phyloP scores from a whole-genome alignment of 2,113 vertebrate genomes.

The Myodes glareolus region DNA sequence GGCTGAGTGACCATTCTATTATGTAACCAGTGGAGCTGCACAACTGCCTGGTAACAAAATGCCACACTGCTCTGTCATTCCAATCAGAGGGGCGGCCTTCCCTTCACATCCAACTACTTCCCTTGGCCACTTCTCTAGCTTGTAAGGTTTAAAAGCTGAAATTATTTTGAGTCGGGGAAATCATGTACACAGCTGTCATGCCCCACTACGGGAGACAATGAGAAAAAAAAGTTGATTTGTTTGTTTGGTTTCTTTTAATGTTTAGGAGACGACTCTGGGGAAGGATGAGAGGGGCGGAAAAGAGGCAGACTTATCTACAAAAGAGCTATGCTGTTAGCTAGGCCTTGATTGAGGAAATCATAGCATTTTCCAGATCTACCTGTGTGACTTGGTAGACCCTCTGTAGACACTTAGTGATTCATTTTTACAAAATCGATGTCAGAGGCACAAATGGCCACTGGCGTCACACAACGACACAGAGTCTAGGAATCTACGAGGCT shows the following conservation, averaged over 20 bases:
- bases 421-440: neutral
- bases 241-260: neutral
- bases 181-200: conserved; percentile 19
- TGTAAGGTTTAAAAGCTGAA: conserved; percentile 54
- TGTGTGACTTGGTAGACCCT: neutral
- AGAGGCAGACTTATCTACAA: neutral
- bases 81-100: conserved; percentile 1
- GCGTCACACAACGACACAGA: neutral
- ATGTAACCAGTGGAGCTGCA: conserved; percentile 52
- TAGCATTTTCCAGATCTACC: neutral
- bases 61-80: conserved; percentile 42
- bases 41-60: conserved; percentile 71
- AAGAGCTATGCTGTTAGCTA: neutral
- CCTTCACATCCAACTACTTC: conserved; percentile 59
- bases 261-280: neutral
- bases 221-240: neutral
- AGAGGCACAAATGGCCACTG: neutral
- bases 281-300: neutral
- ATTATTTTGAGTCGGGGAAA: conserved; percentile 47
- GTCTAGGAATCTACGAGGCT: neutral
- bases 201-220: neutral
- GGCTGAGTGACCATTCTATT: conserved; percentile 75
- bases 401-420: neutral
- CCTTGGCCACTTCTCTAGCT: neutral
- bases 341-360: neutral